Base-by-base conservation (phyloP, 2,888 invertebrate genomes). In the Epirrita christyi region DNA sequence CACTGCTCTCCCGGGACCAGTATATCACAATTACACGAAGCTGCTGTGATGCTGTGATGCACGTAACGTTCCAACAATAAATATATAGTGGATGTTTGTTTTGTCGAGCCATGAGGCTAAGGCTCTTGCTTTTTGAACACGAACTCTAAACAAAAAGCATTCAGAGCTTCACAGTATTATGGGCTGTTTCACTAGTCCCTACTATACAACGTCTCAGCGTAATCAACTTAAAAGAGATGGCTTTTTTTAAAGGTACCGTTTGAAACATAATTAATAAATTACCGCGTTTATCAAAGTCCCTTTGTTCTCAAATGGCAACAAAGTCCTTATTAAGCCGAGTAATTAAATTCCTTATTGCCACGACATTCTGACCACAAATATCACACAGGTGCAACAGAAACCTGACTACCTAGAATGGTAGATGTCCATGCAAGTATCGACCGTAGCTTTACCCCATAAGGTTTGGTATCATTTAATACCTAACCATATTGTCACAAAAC, bases 1-100 rank as follows among this genome's bases (percentile, higher is more conserved):
- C 64, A 66, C 51, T 69, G 55, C 61, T 56, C 86, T 81, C 88
- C 44, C 63, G 81, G 82, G 88, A 70, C 63, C 85, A 66, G 77
- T 92, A 89, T 82, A 83, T 92, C 88, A 87, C 88, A 84, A 89
- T 92, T 91, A 92, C 76, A 68, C 66, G 62, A 67, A 70, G 70
- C 56, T 77, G 78, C 67, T 76, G 80, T 76, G 79, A 72, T 77
- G 78, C 67, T 76, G 80, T 76, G 79, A 72, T 72, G 75, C 84
- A 86, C 85, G 81, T 70, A 75, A 76, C 70, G 67, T 51, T 60
- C 63, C 66, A 44, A 70, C 61, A 66, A 64, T 67, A 65, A 67
- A 70, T 73, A 69, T 71, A 71, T 73, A 71, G 73, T 70, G 54
- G 28, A 55, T 51, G 59, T 67, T 66, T 62, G 62, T 63, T 59